Base-by-base conservation (phyloP, 1,140 invertebrate genomes). In the Chelonus insularis region DNA sequence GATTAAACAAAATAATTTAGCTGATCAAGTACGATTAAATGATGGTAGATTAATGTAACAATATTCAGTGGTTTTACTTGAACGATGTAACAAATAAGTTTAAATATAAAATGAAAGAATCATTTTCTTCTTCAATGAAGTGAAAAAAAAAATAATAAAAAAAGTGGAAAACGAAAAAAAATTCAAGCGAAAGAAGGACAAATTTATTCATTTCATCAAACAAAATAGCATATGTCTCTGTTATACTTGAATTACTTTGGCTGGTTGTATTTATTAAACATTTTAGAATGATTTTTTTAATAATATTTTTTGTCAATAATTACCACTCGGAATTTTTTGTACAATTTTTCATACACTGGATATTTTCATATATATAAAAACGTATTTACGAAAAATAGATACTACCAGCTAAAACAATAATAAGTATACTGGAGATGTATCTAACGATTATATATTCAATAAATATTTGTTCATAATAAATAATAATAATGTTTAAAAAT, bases 381-480 rank as follows among this genome's bases (percentile, higher is more conserved):
- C 3, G 14, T 34, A 14, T 16, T n/a, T 34, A 50, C 47, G 12
- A 11, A 29, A 2, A 18, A 18, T 50, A 50, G 7, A 12, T 20
- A 52, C 8, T 52, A 25, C 8, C 5, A 25, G 8, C 12, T 29
- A 16, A 25, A 25, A 36, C 20, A 52, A 34, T 52, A 25, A 18
- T 12, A 16, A n/a, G 50, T 52, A 52, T 52, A 34, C 23, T 36
- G 50, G 50, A 23, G 50, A 52, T 20, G 20, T 50, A 50, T 25
- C 18, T 36, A n/a, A 52, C 50, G 36, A 18, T 52, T 34, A 52
- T 36, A 52, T 18, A 52, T 52, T 52, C 50, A 16, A 52, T 52
- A 36, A 52, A 52, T 52, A 52, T 52, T 37, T 52, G 50, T 52
- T 52, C 29, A 52, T 52, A 52, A 23, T 52, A 34, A 52, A 29